phyloP scores from a whole-genome alignment of 2,888 invertebrate species.

The Kryphioiulus occultus region DNA sequence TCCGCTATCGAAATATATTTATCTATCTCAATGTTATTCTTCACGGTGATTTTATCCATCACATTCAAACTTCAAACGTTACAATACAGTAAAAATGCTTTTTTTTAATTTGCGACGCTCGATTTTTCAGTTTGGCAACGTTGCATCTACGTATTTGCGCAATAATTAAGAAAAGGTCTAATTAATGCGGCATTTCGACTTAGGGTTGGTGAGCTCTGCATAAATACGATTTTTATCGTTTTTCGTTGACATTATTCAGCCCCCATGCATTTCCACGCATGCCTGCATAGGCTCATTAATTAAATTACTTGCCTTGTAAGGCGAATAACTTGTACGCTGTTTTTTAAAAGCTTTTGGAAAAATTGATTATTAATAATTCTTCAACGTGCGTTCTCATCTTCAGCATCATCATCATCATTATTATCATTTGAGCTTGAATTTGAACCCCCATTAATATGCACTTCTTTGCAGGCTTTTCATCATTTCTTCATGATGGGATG shows the following conservation, averaged over 20 bases:
- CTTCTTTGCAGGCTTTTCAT: constrained; percentile 33
- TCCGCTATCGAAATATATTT: too few relatives aligned
- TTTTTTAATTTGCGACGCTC: background rate
- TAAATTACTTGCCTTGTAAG: constrained; percentile 38
- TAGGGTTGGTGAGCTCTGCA: constrained; percentile 27
- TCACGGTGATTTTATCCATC: background rate
- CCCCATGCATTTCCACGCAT: constrained; percentile 38
- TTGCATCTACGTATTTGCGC: constrained; percentile 20
- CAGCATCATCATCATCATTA: constrained; percentile 37
- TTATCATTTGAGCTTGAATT: constrained; percentile 21
- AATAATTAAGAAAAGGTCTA: constrained; percentile 20
- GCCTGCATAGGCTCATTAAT: constrained; percentile 36
- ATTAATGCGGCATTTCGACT: constrained; percentile 39
- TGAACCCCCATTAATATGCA: constrained; percentile 39
- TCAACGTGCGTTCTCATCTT: constrained; percentile 33
- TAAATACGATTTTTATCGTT: constrained; percentile 38
- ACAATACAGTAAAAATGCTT: background rate
- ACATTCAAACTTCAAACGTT: too few relatives aligned
- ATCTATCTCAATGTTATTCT: too few relatives aligned
- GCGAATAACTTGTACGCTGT: background rate
- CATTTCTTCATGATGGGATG: constrained; percentile 6
- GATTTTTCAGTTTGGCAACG: background rate
- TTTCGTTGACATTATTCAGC: constrained; percentile 40
- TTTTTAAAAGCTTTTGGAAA: constrained; percentile 25
- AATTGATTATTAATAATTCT: constrained; percentile 40